Conservation (phyloP, 2,113 vertebrate genomes). For the Lophotis ruficrista region DNA sequence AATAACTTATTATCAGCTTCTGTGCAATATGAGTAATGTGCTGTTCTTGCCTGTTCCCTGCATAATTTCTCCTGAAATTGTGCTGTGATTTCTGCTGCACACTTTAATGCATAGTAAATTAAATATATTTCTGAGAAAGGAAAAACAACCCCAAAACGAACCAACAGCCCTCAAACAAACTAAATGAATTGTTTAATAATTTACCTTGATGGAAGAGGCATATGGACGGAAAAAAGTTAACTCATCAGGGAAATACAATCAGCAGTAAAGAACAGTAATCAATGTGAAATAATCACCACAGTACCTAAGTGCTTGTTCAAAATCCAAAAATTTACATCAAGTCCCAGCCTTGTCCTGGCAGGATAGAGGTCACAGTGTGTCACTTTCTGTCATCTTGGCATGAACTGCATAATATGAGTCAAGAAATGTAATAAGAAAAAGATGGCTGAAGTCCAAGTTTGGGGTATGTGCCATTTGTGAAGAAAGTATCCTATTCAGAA, state of each 20-base stretch:
- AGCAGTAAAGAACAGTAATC: not conserved
- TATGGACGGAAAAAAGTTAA: not conserved
- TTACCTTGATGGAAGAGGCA: not conserved
- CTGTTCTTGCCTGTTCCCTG: not conserved
- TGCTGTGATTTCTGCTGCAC: conserved; percentile 19
- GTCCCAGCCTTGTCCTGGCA: not conserved
- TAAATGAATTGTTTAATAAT: not conserved
- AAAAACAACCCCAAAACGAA: not conserved
- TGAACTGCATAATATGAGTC: not conserved
- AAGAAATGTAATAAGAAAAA: not conserved
- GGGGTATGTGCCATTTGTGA: not conserved
- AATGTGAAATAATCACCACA: not conserved
- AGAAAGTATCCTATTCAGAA: not conserved
- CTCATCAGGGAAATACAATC: not conserved
- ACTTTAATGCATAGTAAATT: conserved; percentile 7
- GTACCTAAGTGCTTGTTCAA: not conserved
- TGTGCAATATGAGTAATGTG: conserved; percentile 1
- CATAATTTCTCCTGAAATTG: conserved; percentile 42
- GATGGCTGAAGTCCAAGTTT: not conserved
- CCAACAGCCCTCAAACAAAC: not conserved
- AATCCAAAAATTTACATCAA: not conserved
- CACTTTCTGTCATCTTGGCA: conserved; percentile 20
- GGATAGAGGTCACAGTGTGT: not conserved
- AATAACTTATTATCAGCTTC: conserved; percentile 50
- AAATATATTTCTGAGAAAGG: not conserved